Conservation (phyloP, 2,888 invertebrate genomes). For the Drosophila kanekoi region DNA sequence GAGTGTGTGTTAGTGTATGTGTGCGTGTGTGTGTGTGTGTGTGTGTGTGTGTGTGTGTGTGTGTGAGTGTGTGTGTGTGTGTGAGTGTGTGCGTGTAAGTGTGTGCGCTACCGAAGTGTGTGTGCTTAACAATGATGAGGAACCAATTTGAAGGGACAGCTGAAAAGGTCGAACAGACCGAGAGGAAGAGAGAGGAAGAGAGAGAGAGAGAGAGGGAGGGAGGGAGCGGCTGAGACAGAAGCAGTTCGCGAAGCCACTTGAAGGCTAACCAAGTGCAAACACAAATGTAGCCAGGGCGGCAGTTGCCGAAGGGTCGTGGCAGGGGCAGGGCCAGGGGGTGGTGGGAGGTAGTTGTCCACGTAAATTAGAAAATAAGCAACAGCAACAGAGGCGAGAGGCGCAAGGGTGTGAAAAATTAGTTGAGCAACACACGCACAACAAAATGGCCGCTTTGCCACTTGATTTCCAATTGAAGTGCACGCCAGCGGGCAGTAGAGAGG, state of each 20-base stretch:
- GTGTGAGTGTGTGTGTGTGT: conserved; percentile 11
- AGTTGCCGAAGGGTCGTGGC: not conserved
- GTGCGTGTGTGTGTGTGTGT: conserved; percentile 9
- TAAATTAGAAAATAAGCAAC: conserved; percentile 17
- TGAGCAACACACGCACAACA: conserved; percentile 16
- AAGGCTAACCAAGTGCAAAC: conserved; percentile 22
- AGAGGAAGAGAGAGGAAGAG: not conserved
- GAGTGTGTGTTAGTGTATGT: conserved; percentile 1
- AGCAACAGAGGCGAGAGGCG: not conserved
- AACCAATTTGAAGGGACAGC: conserved; percentile 18
- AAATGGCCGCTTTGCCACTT: conserved; percentile 54
- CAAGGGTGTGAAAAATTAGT: conserved; percentile 47
- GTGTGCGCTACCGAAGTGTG: conserved; percentile 22
- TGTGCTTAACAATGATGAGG: conserved; percentile 51
- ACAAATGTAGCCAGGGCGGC: conserved; percentile 1
- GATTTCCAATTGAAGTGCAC: conserved; percentile 71
- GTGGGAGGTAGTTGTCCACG: not conserved
- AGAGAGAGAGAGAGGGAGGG: not conserved
- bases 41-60: conserved; percentile 15
- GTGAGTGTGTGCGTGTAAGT: conserved; percentile 8
- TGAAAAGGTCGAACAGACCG: not conserved
- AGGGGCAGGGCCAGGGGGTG: not conserved
- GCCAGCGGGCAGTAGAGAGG: no score
- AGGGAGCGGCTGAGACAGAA: conserved; percentile 2
- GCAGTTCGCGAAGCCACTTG: conserved; percentile 5